phyloP scores from a whole-genome alignment of 2,113 vertebrate genomes.

The Callipepla californica region DNA sequence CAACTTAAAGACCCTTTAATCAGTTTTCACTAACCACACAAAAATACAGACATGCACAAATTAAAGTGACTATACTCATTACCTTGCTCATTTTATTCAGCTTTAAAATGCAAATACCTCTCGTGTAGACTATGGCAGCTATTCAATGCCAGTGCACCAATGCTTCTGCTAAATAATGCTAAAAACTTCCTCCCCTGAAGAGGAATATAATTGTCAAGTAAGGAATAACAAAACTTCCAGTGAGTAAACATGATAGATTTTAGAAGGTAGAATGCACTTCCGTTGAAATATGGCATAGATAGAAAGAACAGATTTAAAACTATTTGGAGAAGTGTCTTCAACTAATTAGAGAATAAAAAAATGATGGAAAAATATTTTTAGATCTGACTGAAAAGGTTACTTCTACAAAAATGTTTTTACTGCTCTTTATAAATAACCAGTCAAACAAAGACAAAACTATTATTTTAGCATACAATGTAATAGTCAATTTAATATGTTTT shows the following conservation, averaged over 20 bases:
- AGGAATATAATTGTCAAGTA: neutral
- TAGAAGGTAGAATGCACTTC: neutral
- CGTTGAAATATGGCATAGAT: neutral
- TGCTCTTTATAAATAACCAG: neutral
- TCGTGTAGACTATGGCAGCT: neutral
- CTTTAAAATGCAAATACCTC: neutral
- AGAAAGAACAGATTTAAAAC: neutral
- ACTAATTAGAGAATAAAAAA: neutral
- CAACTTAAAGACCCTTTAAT: neutral
- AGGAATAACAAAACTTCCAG: neutral
- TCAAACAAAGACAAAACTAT: rapidly evolving
- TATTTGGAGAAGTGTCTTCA: neutral
- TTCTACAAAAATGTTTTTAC: neutral
- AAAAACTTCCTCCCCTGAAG: neutral
- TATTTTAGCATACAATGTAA: neutral
- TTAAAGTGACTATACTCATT: neutral
- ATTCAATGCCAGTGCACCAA: neutral
- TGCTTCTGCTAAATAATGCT: neutral
- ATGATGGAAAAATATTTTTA: neutral
- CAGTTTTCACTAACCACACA: neutral
- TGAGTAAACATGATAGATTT: neutral
- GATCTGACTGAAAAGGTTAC: neutral
- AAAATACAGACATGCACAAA: neutral
- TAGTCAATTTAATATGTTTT: neutral
- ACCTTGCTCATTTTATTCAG: neutral